phyloP scores from a whole-genome alignment of 2,113 vertebrate genomes.

The Neodon shergylaensis region DNA sequence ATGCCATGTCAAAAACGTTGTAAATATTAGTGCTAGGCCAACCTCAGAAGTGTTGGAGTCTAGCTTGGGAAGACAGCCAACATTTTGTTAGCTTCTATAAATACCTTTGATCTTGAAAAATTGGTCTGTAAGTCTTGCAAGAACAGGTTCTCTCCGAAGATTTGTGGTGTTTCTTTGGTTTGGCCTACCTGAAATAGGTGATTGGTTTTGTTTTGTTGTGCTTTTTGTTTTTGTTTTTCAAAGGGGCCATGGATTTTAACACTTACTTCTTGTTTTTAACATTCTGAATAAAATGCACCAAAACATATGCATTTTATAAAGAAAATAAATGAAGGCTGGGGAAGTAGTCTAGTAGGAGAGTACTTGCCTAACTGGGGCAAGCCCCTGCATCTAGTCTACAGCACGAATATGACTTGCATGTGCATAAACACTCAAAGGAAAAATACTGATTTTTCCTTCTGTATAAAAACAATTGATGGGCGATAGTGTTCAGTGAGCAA shows the following conservation, averaged over 20 bases:
- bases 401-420: neutral
- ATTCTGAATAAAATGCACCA: slow-evolving; percentile 36
- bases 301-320: slow-evolving; percentile 31
- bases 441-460: neutral
- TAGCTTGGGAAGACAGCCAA: slow-evolving; percentile 71
- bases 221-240: neutral
- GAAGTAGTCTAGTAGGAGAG: too few species aligned
- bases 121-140: slow-evolving; percentile 69
- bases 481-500: neutral
- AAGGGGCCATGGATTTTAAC: neutral
- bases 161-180: slow-evolving; percentile 59
- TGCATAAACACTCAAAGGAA: neutral
- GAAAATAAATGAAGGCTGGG: neutral
- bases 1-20: slow-evolving; percentile 53
- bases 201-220: neutral
- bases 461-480: neutral
- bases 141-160: slow-evolving; percentile 61
- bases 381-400: neutral
- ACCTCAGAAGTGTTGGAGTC: slow-evolving; percentile 50
- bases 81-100: slow-evolving; percentile 68
- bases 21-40: slow-evolving; percentile 72
- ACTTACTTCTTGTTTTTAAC: slow-evolving; percentile 55
- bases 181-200: neutral
- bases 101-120: slow-evolving; percentile 77
- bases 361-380: neutral